Percentiles rank a stretch among this genome's conserved stretches.
Conservation (phyloP, 2,113 vertebrate genomes). For the Tauraco erythrolophus region DNA sequence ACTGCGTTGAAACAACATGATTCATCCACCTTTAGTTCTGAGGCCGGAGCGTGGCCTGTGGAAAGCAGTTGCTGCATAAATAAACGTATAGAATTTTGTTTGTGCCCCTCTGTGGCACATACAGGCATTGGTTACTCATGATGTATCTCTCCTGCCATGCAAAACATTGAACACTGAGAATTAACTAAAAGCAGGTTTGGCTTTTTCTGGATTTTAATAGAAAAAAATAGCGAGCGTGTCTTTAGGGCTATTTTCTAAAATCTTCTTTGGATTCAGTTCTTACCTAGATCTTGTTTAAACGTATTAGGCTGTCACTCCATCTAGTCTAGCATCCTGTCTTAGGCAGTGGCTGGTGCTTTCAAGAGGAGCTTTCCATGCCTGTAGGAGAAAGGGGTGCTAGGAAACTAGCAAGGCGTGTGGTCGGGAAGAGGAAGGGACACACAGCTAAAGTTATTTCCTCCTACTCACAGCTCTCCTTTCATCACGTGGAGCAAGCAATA, state of each 20-base stretch:
- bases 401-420: background rate
- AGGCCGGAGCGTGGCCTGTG: background rate
- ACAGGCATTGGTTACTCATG: background rate
- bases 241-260: background rate
- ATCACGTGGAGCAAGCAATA: background rate
- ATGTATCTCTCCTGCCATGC: background rate
- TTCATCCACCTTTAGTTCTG: background rate
- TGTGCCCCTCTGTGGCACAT: background rate
- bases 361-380: background rate
- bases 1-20: background rate
- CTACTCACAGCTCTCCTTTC: background rate
- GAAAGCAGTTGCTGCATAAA: background rate
- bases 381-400: background rate
- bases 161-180: background rate
- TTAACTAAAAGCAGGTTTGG: conserved; percentile 2
- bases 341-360: background rate
- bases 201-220: background rate
- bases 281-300: conserved; percentile 1
- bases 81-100: background rate
- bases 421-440: background rate
- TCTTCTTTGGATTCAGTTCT: background rate
- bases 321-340: background rate
- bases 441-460: background rate
- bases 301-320: background rate
- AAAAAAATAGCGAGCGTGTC: background rate